A percentile compares a stretch with the other conserved stretches of the same genome.
These are phyloP conservation scores for Anas platyrhynchos DNA, from an alignment of 2,113 vertebrate genomes.

Conservation along the genomic window DNA sequence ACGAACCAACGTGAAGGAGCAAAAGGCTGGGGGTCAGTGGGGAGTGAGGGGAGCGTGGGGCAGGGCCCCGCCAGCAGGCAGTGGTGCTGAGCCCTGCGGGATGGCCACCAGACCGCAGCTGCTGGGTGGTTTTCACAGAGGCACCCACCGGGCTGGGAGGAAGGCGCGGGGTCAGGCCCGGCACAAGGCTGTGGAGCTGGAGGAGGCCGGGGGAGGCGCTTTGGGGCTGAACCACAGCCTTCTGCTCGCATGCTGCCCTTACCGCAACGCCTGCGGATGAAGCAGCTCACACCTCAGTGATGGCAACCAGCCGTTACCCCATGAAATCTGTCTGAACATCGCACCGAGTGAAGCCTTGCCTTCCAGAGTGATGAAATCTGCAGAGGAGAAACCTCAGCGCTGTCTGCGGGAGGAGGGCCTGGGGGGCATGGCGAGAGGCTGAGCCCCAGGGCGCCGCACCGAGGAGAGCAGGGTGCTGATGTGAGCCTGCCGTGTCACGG, in stretches of 20 bases:
- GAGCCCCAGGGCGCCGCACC: too few species aligned
- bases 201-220: too few species aligned
- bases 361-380: not conserved
- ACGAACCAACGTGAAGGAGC: not conserved
- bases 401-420: not conserved
- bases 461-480: not conserved
- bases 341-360: not conserved
- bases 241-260: not conserved
- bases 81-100: not conserved
- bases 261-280: not conserved
- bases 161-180: not conserved
- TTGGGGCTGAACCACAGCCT: not conserved
- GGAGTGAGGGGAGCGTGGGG: fast-evolving
- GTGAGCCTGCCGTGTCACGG: not conserved
- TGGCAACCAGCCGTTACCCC: not conserved
- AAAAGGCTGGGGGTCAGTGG: fast-evolving
- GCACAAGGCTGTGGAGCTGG: not conserved
- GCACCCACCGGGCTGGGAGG: not conserved
- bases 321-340: not conserved
- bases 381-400: not conserved
- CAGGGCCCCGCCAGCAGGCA: not conserved
- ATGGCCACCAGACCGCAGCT: not conserved
- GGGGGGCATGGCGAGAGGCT: too few species aligned
- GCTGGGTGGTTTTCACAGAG: not conserved
- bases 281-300: not conserved